phyloP scores from a whole-genome alignment of 2,113 vertebrate genomes.

The Terrapene triunguis region DNA sequence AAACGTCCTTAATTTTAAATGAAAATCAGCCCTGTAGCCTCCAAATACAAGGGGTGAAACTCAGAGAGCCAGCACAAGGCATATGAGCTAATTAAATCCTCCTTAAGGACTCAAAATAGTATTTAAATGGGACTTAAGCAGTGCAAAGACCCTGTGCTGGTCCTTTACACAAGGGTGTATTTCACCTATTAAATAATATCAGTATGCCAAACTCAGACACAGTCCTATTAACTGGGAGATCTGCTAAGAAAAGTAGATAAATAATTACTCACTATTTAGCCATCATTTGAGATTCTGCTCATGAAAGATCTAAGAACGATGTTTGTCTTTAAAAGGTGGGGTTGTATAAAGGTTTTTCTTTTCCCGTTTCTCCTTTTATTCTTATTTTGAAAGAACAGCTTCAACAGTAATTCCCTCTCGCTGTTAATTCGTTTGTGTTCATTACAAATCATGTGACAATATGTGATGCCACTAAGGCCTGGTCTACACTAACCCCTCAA shows the following conservation, averaged over 20 bases:
- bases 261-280: slow-evolving; percentile 33
- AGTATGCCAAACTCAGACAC: slow-evolving; percentile 17
- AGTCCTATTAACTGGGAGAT: slow-evolving; percentile 36
- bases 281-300: not conserved
- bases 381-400: slow-evolving; percentile 45
- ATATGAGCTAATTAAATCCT: not conserved
- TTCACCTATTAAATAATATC: slow-evolving; percentile 47
- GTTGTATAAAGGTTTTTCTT: slow-evolving; percentile 30
- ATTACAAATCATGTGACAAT: not conserved
- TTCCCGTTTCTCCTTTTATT: slow-evolving; percentile 13
- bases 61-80: not conserved
- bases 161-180: not conserved
- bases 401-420: not conserved
- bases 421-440: slow-evolving; percentile 24
- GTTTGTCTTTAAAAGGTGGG: not conserved
- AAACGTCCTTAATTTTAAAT: slow-evolving; percentile 36
- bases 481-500: too few species aligned
- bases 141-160: not conserved
- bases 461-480: not conserved
- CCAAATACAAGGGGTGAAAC: not conserved
- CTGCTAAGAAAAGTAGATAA: slow-evolving; percentile 13
- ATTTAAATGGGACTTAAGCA: not conserved
- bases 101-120: not conserved
- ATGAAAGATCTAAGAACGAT: slow-evolving; percentile 12
- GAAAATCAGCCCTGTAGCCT: slow-evolving; percentile 58